A percentile compares a stretch with the other conserved stretches of the same genome.
Conservation (phyloP, 1,140 invertebrate genomes). For the Drosophila repletoides region DNA sequence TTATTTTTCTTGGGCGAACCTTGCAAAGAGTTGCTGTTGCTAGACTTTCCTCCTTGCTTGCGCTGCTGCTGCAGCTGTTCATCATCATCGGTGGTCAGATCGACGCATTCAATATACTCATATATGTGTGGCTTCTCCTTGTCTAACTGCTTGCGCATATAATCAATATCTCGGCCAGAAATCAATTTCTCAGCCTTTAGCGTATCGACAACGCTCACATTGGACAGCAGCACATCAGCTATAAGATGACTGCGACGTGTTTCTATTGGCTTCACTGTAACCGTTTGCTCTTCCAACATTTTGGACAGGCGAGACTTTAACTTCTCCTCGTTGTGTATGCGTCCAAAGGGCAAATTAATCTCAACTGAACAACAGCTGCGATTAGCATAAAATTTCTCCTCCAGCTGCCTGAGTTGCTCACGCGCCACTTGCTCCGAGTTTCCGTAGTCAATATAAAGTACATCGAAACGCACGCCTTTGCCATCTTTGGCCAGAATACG, state of each 20-base stretch:
- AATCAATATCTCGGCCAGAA: conserved; percentile 60
- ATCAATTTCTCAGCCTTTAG: conserved; percentile 56
- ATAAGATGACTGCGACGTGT: conserved; percentile 74
- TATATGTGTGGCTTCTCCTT: conserved; percentile 67
- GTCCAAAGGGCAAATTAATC: conserved; percentile 79
- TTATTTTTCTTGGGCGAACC: conserved; percentile 54
- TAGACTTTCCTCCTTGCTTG: conserved; percentile 36
- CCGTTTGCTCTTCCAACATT: conserved; percentile 54
- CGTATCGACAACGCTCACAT: conserved; percentile 50
- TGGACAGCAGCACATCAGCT: conserved; percentile 48
- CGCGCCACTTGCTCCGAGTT: conserved; percentile 86
- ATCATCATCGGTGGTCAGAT: conserved; percentile 71
- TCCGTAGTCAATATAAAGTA: conserved; percentile 90
- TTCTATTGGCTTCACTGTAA: conserved; percentile 72
- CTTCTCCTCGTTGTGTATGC: conserved; percentile 50
- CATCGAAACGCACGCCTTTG: conserved; percentile 81
- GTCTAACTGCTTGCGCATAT: conserved; percentile 69
- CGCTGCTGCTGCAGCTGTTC: conserved; percentile 43
- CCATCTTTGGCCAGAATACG: conserved; percentile 83
- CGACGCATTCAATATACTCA: conserved; percentile 75
- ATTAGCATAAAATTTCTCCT: conserved; percentile 83
- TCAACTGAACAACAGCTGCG: conserved; percentile 84
- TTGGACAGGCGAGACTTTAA: conserved; percentile 33
- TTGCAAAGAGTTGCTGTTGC: conserved; percentile 10
- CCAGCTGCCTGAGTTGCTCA: conserved; percentile 83